phyloP scores from a whole-genome alignment of 2,113 vertebrate species.

The Festucalex cinctus region DNA sequence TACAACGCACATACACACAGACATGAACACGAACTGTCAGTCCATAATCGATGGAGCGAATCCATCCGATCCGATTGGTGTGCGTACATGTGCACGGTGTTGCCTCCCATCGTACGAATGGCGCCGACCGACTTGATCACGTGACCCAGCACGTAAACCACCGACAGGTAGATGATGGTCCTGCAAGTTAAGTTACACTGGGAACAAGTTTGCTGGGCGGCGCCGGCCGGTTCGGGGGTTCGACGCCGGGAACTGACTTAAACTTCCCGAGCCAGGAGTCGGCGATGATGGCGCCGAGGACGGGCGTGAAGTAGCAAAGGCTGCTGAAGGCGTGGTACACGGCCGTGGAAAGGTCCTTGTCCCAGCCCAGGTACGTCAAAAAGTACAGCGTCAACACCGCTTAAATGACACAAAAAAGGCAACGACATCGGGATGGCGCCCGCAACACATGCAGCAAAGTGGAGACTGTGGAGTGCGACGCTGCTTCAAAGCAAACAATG shows the following conservation, averaged over 20 bases:
- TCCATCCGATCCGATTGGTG: background rate
- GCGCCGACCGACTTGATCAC: slow-evolving; percentile 93
- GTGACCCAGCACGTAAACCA: slow-evolving; percentile 92
- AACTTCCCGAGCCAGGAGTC: slow-evolving; percentile 97
- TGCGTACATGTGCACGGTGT: slow-evolving; percentile 84
- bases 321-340: slow-evolving; percentile 92
- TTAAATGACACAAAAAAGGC: slow-evolving; percentile 38
- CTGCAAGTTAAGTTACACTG: slow-evolving; percentile 59
- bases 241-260: slow-evolving; percentile 75
- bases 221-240: too few species aligned
- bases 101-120: slow-evolving; percentile 84
- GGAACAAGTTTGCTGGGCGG: too few species aligned
- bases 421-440: background rate
- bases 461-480: background rate
- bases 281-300: slow-evolving; percentile 91
- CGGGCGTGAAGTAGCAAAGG: slow-evolving; percentile 93
- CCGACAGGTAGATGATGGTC: slow-evolving; percentile 94
- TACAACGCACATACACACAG: slow-evolving; percentile 35
- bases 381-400: slow-evolving; percentile 94
- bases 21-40: background rate
- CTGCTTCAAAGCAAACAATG: background rate
- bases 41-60: background rate
- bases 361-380: slow-evolving; percentile 87
- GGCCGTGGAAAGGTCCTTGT: slow-evolving; percentile 86
- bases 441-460: background rate